Conservation (phyloP, 2,888 invertebrate species). For the Thysanoteuthis rhombus region DNA sequence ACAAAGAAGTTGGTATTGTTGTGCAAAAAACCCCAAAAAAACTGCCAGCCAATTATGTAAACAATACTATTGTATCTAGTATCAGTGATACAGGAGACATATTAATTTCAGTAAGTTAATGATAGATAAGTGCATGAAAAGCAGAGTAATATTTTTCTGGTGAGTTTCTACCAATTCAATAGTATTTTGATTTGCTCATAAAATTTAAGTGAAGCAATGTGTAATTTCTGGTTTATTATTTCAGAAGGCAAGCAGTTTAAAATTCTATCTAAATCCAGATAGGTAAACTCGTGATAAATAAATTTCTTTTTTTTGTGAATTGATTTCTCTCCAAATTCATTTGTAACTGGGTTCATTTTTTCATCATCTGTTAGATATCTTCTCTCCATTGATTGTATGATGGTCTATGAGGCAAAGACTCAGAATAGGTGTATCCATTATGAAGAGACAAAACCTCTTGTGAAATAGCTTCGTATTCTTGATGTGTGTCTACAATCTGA, state of each 20-base stretch:
- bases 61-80: no score
- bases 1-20: no score
- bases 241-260: not conserved
- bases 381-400: slow-evolving; percentile 39
- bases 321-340: not conserved
- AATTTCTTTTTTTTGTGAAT: not conserved
- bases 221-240: no score
- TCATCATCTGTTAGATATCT: slow-evolving; percentile 35
- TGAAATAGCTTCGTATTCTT: slow-evolving; percentile 76
- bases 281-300: not conserved
- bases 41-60: no score
- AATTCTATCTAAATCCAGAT: not conserved
- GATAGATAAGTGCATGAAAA: not conserved
- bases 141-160: no score
- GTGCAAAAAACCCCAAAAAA: no score
- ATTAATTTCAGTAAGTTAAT: no score
- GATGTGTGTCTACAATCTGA: slow-evolving; percentile 98
- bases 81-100: no score
- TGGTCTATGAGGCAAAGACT: not conserved
- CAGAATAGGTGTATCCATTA: not conserved
- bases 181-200: slow-evolving; percentile 12
- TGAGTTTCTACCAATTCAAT: not conserved
- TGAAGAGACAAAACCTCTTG: slow-evolving; percentile 39
- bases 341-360: not conserved
- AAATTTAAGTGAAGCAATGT: not conserved